Evolutionary conservation across 2,113 vertebrate genomes (phyloP).

Genomic region (Syngnathus floridae): DNA sequence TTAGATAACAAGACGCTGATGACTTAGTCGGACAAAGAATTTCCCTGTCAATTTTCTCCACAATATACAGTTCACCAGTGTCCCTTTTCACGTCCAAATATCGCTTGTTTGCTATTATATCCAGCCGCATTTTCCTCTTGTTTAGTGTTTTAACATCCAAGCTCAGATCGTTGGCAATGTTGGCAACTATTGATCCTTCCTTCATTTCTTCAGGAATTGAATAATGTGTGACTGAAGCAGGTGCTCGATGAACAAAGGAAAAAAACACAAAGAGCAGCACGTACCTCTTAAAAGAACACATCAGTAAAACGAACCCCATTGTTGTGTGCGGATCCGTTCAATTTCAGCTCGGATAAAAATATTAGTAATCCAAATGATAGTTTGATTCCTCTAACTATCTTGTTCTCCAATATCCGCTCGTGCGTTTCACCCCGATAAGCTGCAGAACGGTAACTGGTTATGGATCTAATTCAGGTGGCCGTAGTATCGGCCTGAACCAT

Average conservation of each 20-base stretch:
- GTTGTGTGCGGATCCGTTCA: not conserved
- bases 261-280: conserved; percentile 34
- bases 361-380: not conserved
- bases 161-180: conserved; percentile 70
- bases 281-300: conserved; percentile 25
- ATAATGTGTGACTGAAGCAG: conserved; percentile 53
- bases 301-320: not conserved
- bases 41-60: conserved; percentile 52
- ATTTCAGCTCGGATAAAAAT: not conserved
- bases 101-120: conserved; percentile 42
- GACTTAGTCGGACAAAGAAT: conserved; percentile 8
- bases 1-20: conserved; percentile 46
- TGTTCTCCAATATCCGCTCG: not conserved
- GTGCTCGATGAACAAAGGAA: not conserved
- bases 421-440: not conserved
- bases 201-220: conserved; percentile 67
- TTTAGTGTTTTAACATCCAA: conserved; percentile 50
- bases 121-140: conserved; percentile 51
- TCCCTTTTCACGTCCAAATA: conserved; percentile 67
- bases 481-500: not conserved
- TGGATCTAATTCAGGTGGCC: too few species aligned
- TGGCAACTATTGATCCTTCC: conserved; percentile 69
- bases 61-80: conserved; percentile 42
- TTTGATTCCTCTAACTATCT: not conserved
- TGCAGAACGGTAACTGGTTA: not conserved